Conservation (phyloP, 2,113 vertebrate species). For the Paralichthys olivaceus region DNA sequence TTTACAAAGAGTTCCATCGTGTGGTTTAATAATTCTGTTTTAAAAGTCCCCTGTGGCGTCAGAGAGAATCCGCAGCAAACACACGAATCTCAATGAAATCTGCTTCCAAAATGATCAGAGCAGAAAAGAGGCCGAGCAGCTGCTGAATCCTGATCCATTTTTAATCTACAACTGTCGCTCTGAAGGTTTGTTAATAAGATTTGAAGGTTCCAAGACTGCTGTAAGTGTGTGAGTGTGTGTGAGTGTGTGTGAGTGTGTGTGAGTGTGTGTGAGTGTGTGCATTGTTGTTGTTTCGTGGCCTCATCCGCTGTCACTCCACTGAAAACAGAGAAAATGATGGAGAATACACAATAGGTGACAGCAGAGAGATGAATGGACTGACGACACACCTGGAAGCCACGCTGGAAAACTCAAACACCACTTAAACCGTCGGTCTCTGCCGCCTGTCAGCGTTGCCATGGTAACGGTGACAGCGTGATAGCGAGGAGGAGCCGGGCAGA, state of each 20-base stretch:
- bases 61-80: neutral
- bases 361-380: slow-evolving; percentile 9
- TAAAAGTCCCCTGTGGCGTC: neutral
- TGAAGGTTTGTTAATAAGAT: slow-evolving; percentile 37
- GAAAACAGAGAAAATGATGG: slow-evolving; percentile 24
- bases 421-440: slow-evolving; percentile 38
- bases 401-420: slow-evolving; percentile 22
- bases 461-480: neutral
- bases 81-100: neutral
- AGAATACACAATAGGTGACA: slow-evolving; percentile 22
- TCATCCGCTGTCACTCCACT: neutral
- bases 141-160: slow-evolving; percentile 28
- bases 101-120: slow-evolving; percentile 1
- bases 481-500: neutral
- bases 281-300: neutral
- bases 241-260: neutral
- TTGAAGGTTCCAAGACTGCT: slow-evolving; percentile 8
- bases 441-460: slow-evolving; percentile 16
- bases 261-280: neutral
- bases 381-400: slow-evolving; percentile 44
- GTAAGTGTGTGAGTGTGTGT: neutral
- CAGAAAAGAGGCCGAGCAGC: slow-evolving; percentile 22
- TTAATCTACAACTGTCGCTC: slow-evolving; percentile 25
- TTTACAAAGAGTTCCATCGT: neutral
- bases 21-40: slow-evolving; percentile 1